Evolutionary conservation across 53 echinoderm and acorn worm genomes (phyloP).

Genomic region (Pentamera pediparva): DNA sequence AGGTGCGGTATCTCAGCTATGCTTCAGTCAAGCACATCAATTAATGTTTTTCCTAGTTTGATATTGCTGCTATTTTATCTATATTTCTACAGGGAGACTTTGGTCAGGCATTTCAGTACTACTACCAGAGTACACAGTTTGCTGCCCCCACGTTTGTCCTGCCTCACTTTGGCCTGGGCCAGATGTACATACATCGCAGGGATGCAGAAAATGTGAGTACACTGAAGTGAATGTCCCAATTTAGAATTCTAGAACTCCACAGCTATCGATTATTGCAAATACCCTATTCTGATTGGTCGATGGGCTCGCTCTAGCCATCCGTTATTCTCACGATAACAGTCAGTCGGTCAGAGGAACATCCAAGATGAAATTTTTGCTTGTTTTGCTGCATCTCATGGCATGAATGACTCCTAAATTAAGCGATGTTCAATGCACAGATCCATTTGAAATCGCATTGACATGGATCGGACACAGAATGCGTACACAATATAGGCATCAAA

Average conservation of each 20-base stretch:
- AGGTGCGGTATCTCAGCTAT: neutral
- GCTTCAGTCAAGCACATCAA: neutral
- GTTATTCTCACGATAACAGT: too few relatives aligned
- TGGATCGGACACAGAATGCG: too few relatives aligned
- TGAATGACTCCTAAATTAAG: neutral
- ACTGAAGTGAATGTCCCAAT: neutral
- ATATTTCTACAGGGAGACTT: slow-evolving; percentile 73
- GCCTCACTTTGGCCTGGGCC: slow-evolving; percentile 93
- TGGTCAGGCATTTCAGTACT: slow-evolving; percentile 98
- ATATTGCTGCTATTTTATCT: neutral
- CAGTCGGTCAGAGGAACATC: too few relatives aligned
- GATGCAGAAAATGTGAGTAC: slow-evolving; percentile 88
- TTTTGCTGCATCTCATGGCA: too few relatives aligned
- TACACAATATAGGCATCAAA: too few relatives aligned
- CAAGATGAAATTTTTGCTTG: too few relatives aligned
- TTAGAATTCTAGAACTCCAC: neutral
- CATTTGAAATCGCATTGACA: too few relatives aligned
- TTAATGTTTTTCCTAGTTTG: neutral
- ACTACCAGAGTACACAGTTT: slow-evolving; percentile 97
- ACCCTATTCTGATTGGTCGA: too few relatives aligned
- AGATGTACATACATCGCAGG: slow-evolving; percentile 98
- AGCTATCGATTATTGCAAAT: too few relatives aligned
- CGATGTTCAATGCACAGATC: too few relatives aligned
- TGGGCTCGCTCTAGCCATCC: too few relatives aligned
- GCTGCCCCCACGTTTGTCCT: slow-evolving; percentile 80